Evolutionary conservation across 2,888 invertebrate genomes (phyloP), one percentile per base, ranked within the genome.

Genomic region (Carabus problematicus): DNA sequence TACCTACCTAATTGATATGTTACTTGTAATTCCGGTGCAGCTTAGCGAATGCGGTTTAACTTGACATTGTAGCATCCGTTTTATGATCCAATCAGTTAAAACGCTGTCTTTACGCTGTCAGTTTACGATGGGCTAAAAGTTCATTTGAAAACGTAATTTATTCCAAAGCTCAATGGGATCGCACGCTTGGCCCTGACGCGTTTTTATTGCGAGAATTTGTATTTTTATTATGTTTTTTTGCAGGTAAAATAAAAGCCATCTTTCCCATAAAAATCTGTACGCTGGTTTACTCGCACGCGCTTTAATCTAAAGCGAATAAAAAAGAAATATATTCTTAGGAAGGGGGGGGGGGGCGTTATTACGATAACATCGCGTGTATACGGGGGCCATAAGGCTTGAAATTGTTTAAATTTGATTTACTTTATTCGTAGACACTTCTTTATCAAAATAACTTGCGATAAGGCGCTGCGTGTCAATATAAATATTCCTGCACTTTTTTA

Each of bases 201-300:
- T n/a, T n/a, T 52, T 52, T 52, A 52, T 52, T 9, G 9, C 19
- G 52, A 18, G 52, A 52, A 52, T 52, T 52, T 52, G 52, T 12
- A 11, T 52, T 52, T 19, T 47, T 59, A 54, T 66, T 66, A 66
- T 66, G 29, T 29, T 29, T 29, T 40, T 49, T 52, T 63, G 54
- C 45, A 64, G 56, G 64, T 64, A 45, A 12, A 56, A 56, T 64
- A 64, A 64, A 64, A 56, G 43, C 42, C 54, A 61, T 61, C 61
- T 61, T 61, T 61, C 49, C 47, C 47, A 49, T 61, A 61, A 61
- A n/a, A 64, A 64, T 64, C 64, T 56, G 42, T 63, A 42, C 42
- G 64, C 29, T 39, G 43, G 55, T 64, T 64, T 56, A 64, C 56
- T 64, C 64, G 56, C 43, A 56, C 56, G 14, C 29, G 47, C 39